Percentiles rank a stretch among this genome's conserved stretches.
These are phyloP conservation scores for Pagetopsis macropterus DNA, from an alignment of 2,797 vertebrate genomes.

Conservation along the genomic window DNA sequence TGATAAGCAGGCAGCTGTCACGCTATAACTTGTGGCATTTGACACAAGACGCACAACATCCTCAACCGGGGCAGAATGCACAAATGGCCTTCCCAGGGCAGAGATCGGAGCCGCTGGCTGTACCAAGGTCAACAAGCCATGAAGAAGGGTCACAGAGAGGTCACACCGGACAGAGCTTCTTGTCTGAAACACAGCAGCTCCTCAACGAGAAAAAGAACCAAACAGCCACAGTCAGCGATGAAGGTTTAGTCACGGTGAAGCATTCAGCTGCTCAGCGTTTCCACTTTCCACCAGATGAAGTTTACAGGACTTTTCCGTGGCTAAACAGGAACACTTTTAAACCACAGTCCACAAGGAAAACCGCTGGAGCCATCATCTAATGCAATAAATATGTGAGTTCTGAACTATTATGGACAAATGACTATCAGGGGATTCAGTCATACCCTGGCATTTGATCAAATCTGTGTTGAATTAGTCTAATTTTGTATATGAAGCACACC, in stretches of 20 bases:
- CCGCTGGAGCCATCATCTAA: not conserved
- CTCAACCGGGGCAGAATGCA: conserved; percentile 9
- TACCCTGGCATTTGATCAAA: not conserved
- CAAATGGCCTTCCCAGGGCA: conserved; percentile 48
- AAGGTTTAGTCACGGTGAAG: conserved; percentile 48
- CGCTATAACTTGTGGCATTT: conserved; percentile 43
- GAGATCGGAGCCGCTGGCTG: conserved; percentile 37
- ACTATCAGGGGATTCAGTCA: not conserved
- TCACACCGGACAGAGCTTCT: conserved; percentile 46
- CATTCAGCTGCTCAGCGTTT: conserved; percentile 52
- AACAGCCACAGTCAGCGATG: conserved; percentile 41
- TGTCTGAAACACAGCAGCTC: conserved; percentile 44
- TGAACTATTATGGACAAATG: not conserved
- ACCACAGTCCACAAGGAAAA: conserved; percentile 11
- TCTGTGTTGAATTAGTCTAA: not conserved
- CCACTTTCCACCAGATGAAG: conserved; percentile 48
- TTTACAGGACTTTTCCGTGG: conserved; percentile 42
- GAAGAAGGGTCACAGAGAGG: conserved; percentile 23
- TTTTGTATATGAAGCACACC: not conserved
- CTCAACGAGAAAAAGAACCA: conserved; percentile 18
- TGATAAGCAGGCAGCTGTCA: conserved; percentile 45
- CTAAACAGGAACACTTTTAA: conserved; percentile 32
- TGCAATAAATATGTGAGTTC: not conserved
- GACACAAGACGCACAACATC: conserved; percentile 24
- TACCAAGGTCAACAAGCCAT: conserved; percentile 49